These are phyloP conservation scores for Thinocorus orbignyianus DNA, from an alignment of 2,113 vertebrate species.

Conservation along the genomic window DNA sequence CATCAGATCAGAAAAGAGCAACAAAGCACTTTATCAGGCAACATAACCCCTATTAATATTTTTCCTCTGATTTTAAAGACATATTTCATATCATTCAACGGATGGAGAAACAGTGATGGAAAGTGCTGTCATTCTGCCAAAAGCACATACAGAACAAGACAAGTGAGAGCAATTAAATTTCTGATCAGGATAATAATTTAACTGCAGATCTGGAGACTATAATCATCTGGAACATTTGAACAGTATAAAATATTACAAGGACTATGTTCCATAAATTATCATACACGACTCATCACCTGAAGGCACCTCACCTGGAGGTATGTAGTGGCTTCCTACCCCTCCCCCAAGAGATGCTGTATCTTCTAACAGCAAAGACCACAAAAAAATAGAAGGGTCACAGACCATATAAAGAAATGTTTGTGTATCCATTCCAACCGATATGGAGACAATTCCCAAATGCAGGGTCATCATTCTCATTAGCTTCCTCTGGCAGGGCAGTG, in stretches of 20 bases:
- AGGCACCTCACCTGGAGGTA: not conserved
- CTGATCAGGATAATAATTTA: conserved; percentile 68
- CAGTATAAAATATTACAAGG: conserved; percentile 18
- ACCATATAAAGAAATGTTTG: not conserved
- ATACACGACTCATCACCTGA: not conserved
- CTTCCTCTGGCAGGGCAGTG: not conserved
- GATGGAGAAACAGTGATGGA: conserved; percentile 41
- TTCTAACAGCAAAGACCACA: not conserved
- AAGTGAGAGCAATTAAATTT: conserved; percentile 68
- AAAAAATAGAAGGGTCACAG: not conserved
- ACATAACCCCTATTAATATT: not conserved
- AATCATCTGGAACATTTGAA: conserved; percentile 53
- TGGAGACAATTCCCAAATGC: not conserved
- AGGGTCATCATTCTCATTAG: not conserved
- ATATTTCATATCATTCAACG: not conserved
- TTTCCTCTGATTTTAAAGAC: conserved; percentile 39
- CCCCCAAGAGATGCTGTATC: not conserved
- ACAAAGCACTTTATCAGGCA: conserved; percentile 6
- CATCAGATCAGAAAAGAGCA: not conserved
- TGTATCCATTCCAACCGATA: not conserved
- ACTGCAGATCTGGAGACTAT: conserved; percentile 41
- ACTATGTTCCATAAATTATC: conserved; percentile 6
- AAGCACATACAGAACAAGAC: conserved; percentile 47
- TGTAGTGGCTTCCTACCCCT: not conserved
- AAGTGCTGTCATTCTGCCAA: conserved; percentile 58